phyloP scores from a whole-genome alignment of 2,113 vertebrate genomes.

The Gulo gulo region DNA sequence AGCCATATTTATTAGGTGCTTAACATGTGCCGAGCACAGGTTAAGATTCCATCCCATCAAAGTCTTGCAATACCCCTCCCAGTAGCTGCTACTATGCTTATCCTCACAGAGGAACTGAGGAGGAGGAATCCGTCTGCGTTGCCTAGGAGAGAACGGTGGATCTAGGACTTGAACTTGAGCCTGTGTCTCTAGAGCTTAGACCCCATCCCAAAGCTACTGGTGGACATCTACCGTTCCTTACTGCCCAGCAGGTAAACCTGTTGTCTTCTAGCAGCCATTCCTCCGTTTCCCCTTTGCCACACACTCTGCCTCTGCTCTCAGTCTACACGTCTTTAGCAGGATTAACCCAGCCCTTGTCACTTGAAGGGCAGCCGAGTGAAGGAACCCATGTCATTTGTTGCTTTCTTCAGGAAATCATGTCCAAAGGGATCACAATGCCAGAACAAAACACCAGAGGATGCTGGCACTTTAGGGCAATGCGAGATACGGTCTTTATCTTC shows the following conservation, averaged over 20 bases:
- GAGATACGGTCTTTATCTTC: fast-evolving
- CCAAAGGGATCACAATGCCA: fast-evolving
- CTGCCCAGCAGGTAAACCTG: fast-evolving
- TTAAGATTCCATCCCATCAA: neutral
- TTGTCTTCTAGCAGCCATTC: neutral
- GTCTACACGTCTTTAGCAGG: too few relatives aligned
- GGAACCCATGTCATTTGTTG: neutral
- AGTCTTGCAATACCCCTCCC: neutral
- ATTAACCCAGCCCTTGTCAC: neutral
- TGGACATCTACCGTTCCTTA: neutral
- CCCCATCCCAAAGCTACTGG: fast-evolving
- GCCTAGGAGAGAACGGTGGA: too few relatives aligned
- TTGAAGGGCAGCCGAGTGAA: neutral
- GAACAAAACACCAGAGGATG: fast-evolving
- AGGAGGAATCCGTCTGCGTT: neutral
- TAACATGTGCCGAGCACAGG: too few relatives aligned
- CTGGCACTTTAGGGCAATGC: too few relatives aligned
- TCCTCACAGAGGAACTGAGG: fast-evolving
- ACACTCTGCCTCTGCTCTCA: neutral
- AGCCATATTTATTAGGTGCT: too few relatives aligned
- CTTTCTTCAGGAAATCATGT: neutral
- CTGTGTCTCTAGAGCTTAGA: fast-evolving
- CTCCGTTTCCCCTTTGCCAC: neutral
- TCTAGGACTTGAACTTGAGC: neutral
- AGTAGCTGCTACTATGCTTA: fast-evolving